Conservation (phyloP, 2,888 invertebrate species). For the Dromius quadrimaculatus region DNA sequence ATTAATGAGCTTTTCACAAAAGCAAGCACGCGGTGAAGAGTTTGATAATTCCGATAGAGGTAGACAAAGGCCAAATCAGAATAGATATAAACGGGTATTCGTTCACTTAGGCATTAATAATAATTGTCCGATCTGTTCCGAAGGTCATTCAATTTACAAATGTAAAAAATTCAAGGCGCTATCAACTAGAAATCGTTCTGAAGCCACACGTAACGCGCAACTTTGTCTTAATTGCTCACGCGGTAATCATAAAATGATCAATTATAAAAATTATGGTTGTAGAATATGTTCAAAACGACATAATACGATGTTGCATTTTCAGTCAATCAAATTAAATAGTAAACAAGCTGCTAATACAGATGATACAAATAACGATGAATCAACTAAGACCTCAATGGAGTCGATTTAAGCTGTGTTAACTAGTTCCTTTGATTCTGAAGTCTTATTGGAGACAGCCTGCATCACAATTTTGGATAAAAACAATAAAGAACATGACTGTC, state of each 20-base stretch:
- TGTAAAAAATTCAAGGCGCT: slow-evolving; percentile 33
- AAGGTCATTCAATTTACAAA: slow-evolving; percentile 17
- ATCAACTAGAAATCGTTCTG: background rate
- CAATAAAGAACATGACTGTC: background rate
- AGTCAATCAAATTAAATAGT: slow-evolving; percentile 1
- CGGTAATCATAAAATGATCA: background rate
- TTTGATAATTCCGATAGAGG: slow-evolving; percentile 31
- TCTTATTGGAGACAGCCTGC: background rate
- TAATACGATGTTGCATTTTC: slow-evolving; percentile 41
- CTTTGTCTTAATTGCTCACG: slow-evolving; percentile 45
- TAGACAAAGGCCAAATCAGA: slow-evolving; percentile 6
- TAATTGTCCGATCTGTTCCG: slow-evolving; percentile 12
- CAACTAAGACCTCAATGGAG: too few species aligned
- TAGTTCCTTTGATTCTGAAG: background rate
- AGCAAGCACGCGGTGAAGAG: slow-evolving; percentile 8
- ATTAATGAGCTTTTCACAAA: background rate
- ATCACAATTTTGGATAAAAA: background rate
- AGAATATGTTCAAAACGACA: slow-evolving; percentile 33
- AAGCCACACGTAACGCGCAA: slow-evolving; percentile 2
- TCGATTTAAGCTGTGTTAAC: too few species aligned
- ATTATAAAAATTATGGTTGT: slow-evolving; percentile 5
- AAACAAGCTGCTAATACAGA: background rate
- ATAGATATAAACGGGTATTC: slow-evolving; percentile 5
- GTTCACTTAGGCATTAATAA: background rate
- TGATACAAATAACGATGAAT: background rate